Evolutionary conservation across 2,797 vertebrate species (phyloP).

Genomic region (Gambelia wislizenii): DNA sequence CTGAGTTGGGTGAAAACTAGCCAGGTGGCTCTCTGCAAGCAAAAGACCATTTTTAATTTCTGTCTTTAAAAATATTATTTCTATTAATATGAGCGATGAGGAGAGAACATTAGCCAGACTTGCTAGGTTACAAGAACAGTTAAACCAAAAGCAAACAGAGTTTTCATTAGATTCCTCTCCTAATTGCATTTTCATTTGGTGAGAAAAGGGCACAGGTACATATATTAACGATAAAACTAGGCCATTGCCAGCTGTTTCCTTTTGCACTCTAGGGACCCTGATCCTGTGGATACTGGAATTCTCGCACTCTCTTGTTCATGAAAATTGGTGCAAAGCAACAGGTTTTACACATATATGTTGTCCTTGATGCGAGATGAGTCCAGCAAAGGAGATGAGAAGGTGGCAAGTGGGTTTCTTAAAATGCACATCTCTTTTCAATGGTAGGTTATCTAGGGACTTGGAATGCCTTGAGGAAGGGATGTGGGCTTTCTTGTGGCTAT

Average conservation of each 20-base stretch:
- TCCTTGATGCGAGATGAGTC: neutral
- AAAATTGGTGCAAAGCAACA: neutral
- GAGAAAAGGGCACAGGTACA: neutral
- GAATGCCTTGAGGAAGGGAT: neutral
- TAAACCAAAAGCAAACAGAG: neutral
- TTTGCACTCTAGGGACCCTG: neutral
- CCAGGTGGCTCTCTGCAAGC: accelerated
- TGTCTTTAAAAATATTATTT: accelerated
- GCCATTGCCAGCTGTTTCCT: neutral
- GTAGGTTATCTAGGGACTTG: neutral
- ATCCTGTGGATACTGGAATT: accelerated
- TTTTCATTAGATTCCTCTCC: neutral
- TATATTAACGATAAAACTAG: conserved; percentile 54
- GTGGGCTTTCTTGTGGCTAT: neutral
- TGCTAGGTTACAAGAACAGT: neutral
- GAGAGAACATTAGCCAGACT: neutral
- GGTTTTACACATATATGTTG: neutral
- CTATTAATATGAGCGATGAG: neutral
- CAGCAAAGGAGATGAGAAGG: neutral
- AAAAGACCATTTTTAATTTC: neutral
- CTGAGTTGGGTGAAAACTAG: conserved; percentile 9
- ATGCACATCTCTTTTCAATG: neutral
- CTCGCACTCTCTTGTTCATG: accelerated
- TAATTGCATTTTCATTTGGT: conserved; percentile 22
- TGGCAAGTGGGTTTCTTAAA: neutral